Evolutionary conservation across 1,140 invertebrate species (phyloP).

Genomic region (Drosophila sturtevanti): DNA sequence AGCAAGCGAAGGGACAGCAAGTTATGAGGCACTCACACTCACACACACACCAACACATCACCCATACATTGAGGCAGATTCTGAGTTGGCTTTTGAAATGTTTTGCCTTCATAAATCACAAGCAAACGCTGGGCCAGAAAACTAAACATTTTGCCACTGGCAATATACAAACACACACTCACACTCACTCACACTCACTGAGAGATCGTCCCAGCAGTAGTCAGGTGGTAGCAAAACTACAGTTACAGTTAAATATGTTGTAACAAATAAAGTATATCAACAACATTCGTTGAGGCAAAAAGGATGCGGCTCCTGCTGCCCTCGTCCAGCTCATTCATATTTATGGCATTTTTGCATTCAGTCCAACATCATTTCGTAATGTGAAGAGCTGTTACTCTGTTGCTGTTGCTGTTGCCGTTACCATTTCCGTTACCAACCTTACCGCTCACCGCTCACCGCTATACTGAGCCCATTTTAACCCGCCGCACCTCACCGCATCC

Average conservation of each 20-base stretch:
- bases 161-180: slow-evolving; percentile 19
- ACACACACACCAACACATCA: slow-evolving; percentile 42
- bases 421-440: not conserved
- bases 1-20: slow-evolving; percentile 59
- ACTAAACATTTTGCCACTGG: slow-evolving; percentile 63
- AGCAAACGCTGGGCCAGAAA: slow-evolving; percentile 38
- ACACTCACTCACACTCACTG: slow-evolving; percentile 21
- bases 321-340: slow-evolving; percentile 76
- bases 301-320: slow-evolving; percentile 46
- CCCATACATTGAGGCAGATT: slow-evolving; percentile 5
- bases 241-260: slow-evolving; percentile 80
- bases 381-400: slow-evolving; percentile 65
- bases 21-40: slow-evolving; percentile 53
- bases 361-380: slow-evolving; percentile 78
- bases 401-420: not conserved
- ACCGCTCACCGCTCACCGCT: too few relatives aligned
- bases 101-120: slow-evolving; percentile 76
- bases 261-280: slow-evolving; percentile 79
- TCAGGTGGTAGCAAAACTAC: slow-evolving; percentile 55
- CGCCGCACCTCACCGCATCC: not conserved
- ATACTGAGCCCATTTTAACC: not conserved
- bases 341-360: slow-evolving; percentile 80
- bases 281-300: slow-evolving; percentile 31
- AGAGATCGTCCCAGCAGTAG: not conserved
- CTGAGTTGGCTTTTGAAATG: slow-evolving; percentile 75